Base-by-base conservation (phyloP, 2,888 invertebrate genomes). In the Rhimphoctona megacephalus region DNA sequence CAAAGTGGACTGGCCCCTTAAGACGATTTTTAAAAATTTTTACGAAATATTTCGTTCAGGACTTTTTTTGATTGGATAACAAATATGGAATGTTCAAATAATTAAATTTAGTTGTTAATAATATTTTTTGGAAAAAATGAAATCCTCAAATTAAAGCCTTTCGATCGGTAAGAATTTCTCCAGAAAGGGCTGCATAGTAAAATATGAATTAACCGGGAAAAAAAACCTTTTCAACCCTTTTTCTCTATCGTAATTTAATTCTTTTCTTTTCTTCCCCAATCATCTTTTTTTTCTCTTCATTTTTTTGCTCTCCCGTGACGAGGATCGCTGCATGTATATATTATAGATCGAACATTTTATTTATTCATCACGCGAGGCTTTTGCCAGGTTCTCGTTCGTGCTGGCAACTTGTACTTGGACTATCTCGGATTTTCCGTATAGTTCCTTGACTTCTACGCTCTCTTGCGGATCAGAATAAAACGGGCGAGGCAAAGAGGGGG, bases 331-430 rank as follows among this genome's bases (percentile, higher is more conserved):
- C 76, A 52, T 77, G 64, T 77, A 74, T 73, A 69, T 73, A 64
- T 36, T 64, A 22, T 73, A 52, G 73, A 36, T 54, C 54, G 54
- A 64, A 76, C 46, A 52, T 61, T 83, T 86, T 83, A 86, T 86
- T 86, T 86, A 81, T 86, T 83, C 86, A 83, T 86, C 83, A 77
- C 81, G 83, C 83, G 81, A 86, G 77, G 61, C 73, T 86, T 74
- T 69, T 83, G 67, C 81, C 73, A 73, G 81, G 43, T 83, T n/a
- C 54, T 14, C 30, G 30, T 79, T 74, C 54, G 64, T 76, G 76
- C 77, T 46, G 57, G 39, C 79, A 61, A 67, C 85, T 81, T 74
- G 81, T 70, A 30, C 39, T 81, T 43, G 57, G 49, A 30, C 33
- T 81, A 66, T 17, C 72, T 69, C 52, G n/a, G n/a, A 69, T 64